phyloP scores from a whole-genome alignment of 1,140 invertebrate species.

The Achatina immaculata region DNA sequence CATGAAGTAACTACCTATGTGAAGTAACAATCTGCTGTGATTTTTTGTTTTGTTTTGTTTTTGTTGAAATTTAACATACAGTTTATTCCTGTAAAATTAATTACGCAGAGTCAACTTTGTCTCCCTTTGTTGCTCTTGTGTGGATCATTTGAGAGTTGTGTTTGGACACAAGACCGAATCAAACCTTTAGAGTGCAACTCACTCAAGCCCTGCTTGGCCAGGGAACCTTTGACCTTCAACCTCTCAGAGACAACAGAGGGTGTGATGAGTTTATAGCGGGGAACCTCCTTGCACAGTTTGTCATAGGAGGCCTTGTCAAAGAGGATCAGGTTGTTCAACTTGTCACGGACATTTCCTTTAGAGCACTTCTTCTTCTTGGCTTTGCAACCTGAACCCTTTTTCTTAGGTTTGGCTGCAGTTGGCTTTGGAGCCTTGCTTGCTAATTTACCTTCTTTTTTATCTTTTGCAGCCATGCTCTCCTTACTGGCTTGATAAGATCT shows the following conservation, averaged over 20 bases:
- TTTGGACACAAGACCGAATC: slow-evolving; percentile 96
- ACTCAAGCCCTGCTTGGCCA: slow-evolving; percentile 92
- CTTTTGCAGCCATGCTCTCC: slow-evolving; percentile 97
- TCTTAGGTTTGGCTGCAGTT: slow-evolving; percentile 93
- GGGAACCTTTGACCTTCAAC: slow-evolving; percentile 95
- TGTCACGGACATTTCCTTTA: slow-evolving; percentile 99
- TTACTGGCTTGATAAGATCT: too few relatives aligned
- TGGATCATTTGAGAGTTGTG: slow-evolving; percentile 98
- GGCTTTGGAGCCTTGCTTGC: slow-evolving; percentile 78
- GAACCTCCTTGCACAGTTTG: slow-evolving; percentile 96
- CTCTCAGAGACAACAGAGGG: slow-evolving; percentile 99
- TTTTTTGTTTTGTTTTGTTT: too few relatives aligned
- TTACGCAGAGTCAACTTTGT: too few relatives aligned
- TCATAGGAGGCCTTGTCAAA: slow-evolving; percentile 98
- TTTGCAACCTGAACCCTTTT: too few relatives aligned
- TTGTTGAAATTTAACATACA: too few relatives aligned
- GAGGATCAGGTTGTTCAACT: too few relatives aligned
- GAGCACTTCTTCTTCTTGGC: slow-evolving; percentile 94
- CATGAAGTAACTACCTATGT: too few relatives aligned
- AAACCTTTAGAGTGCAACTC: slow-evolving; percentile 81
- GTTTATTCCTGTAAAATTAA: too few relatives aligned
- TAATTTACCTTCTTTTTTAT: slow-evolving; percentile 86
- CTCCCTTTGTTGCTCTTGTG: slow-evolving; percentile 92
- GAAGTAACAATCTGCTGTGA: too few relatives aligned
- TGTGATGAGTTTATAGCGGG: slow-evolving; percentile 97